Conservation (phyloP, 2,113 vertebrate species). For the Barnardius zonarius region DNA sequence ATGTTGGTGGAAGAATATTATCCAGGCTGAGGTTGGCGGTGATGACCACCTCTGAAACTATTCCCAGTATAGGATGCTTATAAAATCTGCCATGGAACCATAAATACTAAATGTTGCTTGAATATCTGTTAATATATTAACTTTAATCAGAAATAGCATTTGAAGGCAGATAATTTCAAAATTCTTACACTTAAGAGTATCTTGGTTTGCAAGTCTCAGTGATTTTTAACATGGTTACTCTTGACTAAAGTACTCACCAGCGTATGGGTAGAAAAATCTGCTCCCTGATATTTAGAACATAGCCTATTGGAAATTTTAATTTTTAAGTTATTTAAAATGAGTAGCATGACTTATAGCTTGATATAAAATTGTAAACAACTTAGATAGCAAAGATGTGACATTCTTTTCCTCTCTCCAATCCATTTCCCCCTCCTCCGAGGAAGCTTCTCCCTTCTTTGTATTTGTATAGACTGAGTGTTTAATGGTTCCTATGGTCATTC, state of each 20-base stretch:
- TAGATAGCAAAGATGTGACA: neutral
- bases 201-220: neutral
- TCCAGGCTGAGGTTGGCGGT: neutral
- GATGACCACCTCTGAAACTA: neutral
- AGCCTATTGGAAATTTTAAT: neutral
- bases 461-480: neutral
- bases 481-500: neutral
- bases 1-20: neutral
- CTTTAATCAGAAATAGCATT: neutral
- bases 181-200: neutral
- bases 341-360: neutral
- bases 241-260: neutral
- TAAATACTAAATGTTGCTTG: neutral
- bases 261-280: neutral
- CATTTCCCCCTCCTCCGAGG: neutral
- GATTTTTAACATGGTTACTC: neutral
- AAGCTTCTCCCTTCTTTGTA: neutral
- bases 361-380: neutral
- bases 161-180: neutral
- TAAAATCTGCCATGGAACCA: neutral
- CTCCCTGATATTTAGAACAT: neutral
- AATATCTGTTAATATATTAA: neutral
- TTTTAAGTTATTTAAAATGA: neutral
- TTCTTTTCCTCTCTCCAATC: neutral
- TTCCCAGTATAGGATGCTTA: neutral